A percentile compares a stretch with the other conserved stretches of the same genome.
Conservation (phyloP, 2,888 invertebrate species). For the Charanyca ferruginea region DNA sequence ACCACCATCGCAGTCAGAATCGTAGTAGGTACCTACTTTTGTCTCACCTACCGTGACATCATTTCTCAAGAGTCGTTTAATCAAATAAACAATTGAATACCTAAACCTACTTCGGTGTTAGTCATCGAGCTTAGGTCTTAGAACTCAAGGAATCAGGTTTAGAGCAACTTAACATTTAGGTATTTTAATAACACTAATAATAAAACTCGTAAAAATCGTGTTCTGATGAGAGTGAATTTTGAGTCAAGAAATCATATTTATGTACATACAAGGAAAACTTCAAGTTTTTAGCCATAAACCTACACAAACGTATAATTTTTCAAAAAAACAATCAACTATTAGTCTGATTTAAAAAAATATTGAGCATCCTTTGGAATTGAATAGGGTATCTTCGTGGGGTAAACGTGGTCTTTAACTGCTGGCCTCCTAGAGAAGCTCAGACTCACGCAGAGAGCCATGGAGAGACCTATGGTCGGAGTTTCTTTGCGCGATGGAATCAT, state of each 20-base stretch:
- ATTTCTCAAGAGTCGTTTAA: conserved; percentile 16
- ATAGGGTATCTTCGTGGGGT: too few relatives aligned
- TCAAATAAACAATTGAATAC: conserved; percentile 40
- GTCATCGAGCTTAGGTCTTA: conserved; percentile 26
- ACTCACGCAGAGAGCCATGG: too few relatives aligned
- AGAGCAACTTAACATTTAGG: conserved; percentile 20
- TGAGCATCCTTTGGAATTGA: not conserved
- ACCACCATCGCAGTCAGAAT: not conserved
- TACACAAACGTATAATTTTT: too few relatives aligned
- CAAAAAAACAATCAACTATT: too few relatives aligned
- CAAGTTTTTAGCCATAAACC: too few relatives aligned
- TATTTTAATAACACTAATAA: conserved; percentile 31
- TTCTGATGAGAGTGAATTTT: conserved; percentile 16
- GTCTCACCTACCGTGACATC: conserved; percentile 40
- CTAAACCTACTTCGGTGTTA: conserved; percentile 30
- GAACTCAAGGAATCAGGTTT: conserved; percentile 25
- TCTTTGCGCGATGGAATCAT: too few relatives aligned
- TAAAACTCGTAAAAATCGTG: conserved; percentile 17
- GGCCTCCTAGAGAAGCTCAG: too few relatives aligned
- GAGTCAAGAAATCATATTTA: not conserved
- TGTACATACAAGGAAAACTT: too few relatives aligned
- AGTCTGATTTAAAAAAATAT: not conserved
- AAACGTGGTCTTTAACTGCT: too few relatives aligned
- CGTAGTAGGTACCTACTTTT: conserved; percentile 16
- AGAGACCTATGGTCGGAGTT: too few relatives aligned